Percentiles rank a stretch among this genome's conserved stretches.
Conservation (phyloP, 2,797 vertebrate genomes). For the Corythornis leucogaster region DNA sequence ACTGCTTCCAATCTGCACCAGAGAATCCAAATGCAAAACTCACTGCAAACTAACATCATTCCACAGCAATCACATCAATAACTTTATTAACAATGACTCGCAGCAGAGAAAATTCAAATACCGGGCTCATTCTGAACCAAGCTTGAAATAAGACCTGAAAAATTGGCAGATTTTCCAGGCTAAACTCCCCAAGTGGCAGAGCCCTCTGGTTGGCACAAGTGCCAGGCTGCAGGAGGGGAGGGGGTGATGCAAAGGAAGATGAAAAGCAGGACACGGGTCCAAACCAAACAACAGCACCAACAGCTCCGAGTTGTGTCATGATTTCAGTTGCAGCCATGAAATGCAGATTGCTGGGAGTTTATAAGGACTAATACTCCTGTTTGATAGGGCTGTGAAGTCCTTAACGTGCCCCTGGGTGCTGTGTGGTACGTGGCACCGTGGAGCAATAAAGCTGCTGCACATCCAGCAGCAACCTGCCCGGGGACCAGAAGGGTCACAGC, state of each 20-base stretch:
- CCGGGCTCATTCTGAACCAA: not conserved
- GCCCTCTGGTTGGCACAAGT: not conserved
- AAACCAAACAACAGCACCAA: conserved; percentile 69
- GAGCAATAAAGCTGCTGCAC: conserved; percentile 52
- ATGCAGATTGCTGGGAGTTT: conserved; percentile 22
- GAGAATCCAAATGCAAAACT: not conserved
- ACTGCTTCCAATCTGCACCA: not conserved
- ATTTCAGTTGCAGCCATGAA: conserved; percentile 53
- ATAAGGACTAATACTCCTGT: conserved; percentile 60
- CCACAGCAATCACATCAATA: not conserved
- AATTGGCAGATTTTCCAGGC: not conserved
- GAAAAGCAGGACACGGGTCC: conserved; percentile 52
- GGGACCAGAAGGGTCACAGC: conserved; percentile 52
- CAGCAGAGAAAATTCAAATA: not conserved
- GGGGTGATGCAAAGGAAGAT: conserved; percentile 63
- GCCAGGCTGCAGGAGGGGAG: conserved; percentile 34
- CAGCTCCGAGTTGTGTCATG: conserved; percentile 29
- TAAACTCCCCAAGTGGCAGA: conserved; percentile 33
- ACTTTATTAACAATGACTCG: not conserved
- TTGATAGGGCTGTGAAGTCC: conserved; percentile 59
- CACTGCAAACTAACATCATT: not conserved
- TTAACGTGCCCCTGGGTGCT: conserved; percentile 58
- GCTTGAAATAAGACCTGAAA: not conserved
- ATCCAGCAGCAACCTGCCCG: conserved; percentile 59
- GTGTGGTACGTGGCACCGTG: not conserved